phyloP scores from a whole-genome alignment of 2,113 vertebrate genomes.

The Cettia cetti region DNA sequence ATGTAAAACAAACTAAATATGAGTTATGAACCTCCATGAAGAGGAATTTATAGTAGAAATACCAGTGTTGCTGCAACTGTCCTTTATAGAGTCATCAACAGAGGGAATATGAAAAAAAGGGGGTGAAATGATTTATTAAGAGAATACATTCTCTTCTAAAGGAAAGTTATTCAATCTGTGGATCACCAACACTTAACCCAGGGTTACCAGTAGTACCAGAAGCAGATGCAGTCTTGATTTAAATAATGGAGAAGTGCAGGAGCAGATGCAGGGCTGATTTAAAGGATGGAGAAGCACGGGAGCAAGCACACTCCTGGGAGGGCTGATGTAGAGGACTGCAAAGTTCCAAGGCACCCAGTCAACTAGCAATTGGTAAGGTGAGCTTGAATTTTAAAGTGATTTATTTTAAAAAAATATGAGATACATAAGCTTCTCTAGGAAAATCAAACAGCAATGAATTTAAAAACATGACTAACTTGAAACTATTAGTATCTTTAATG shows the following conservation, averaged over 20 bases:
- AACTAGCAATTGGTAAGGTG: background rate
- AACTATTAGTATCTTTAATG: background rate
- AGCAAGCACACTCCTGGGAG: background rate
- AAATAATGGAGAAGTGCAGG: background rate
- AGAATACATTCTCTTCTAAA: background rate
- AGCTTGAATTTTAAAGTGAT: background rate
- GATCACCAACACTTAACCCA: background rate
- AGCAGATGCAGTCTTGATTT: background rate
- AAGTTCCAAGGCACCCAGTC: background rate
- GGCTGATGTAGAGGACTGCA: background rate
- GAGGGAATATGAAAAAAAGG: background rate
- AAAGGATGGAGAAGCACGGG: background rate
- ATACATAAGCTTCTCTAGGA: background rate
- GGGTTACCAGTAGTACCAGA: background rate
- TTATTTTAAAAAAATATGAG: background rate
- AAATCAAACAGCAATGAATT: background rate
- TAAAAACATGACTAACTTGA: background rate
- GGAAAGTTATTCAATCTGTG: background rate
- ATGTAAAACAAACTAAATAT: background rate
- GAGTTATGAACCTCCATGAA: background rate
- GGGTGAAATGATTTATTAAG: background rate
- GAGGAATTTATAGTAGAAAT: constrained; percentile 5
- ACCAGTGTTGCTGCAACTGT: background rate
- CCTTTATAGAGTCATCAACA: background rate
- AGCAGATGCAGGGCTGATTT: background rate